Evolutionary conservation across 37 sponge, comb jelly and placozoan species (phyloP).

Genomic region (Bolinopsis microptera): DNA sequence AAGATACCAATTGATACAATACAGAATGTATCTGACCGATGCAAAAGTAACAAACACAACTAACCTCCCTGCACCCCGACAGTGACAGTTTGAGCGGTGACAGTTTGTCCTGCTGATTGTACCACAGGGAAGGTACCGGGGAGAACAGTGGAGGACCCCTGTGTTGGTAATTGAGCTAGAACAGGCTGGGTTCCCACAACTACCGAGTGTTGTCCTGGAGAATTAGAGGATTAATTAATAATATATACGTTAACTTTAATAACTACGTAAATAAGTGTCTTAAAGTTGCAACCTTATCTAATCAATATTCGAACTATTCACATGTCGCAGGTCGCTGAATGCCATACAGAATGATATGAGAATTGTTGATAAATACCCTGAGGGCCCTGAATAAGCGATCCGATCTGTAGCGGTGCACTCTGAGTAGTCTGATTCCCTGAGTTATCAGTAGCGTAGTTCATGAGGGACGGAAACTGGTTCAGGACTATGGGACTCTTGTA

Average conservation of each 20-base stretch:
- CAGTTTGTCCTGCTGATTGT: conserved; percentile 11
- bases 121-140: background rate
- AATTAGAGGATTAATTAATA: background rate
- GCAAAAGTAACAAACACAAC: background rate
- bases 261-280: too few relatives aligned
- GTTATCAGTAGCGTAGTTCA: background rate
- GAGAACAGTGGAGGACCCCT: background rate
- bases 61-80: conserved; percentile 7
- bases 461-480: conserved; percentile 38
- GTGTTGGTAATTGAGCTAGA: conserved; percentile 5
- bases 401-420: conserved; percentile 40
- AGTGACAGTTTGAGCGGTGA: conserved; percentile 24
- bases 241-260: too few relatives aligned
- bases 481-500: conserved; percentile 42
- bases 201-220: conserved; percentile 5
- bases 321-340: too few relatives aligned
- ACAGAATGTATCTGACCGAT: too few relatives aligned
- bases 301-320: too few relatives aligned
- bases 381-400: conserved; percentile 35
- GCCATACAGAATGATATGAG: too few relatives aligned
- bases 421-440: background rate
- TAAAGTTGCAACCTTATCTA: too few relatives aligned
- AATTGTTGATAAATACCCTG: too few relatives aligned
- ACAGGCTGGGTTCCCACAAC: conserved; percentile 57
- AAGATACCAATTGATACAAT: too few relatives aligned